A percentile compares a stretch with the other conserved stretches of the same genome.
Evolutionary conservation across 2,113 vertebrate species (phyloP).

Genomic region (Pyxicephalus adspersus): DNA sequence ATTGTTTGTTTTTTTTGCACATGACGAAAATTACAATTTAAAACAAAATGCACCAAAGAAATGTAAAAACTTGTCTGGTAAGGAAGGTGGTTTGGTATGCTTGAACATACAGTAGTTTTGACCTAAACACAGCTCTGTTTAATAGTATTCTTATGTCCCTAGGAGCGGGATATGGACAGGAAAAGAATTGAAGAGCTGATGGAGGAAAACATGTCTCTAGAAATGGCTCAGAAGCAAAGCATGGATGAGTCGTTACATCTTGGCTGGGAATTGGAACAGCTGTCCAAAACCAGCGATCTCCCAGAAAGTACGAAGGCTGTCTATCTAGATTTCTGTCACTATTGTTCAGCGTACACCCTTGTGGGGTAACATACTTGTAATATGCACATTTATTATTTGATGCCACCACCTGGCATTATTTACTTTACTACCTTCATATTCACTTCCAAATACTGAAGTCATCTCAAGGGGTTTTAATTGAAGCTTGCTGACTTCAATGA

Average conservation of each 20-base stretch:
- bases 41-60: too few relatives aligned
- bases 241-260: conserved; percentile 98
- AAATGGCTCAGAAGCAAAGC: conserved; percentile 98
- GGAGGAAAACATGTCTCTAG: conserved; percentile 95
- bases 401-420: neutral
- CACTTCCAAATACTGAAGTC: too few relatives aligned
- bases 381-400: neutral
- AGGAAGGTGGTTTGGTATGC: too few relatives aligned
- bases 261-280: conserved; percentile 97
- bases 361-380: neutral
- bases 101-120: too few relatives aligned
- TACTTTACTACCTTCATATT: neutral
- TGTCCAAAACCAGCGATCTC: conserved; percentile 90
- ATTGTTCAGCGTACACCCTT: neutral
- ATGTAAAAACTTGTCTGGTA: too few relatives aligned
- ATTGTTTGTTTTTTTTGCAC: too few relatives aligned
- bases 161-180: conserved; percentile 94
- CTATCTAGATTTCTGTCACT: neutral
- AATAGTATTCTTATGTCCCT: conserved; percentile 23
- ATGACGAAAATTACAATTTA: too few relatives aligned
- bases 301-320: conserved; percentile 78
- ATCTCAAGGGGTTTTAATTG: too few relatives aligned
- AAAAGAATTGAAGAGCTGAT: conserved; percentile 96
- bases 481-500: too few relatives aligned
- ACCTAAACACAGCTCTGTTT: neutral